Base-by-base conservation (phyloP, 2,888 invertebrate genomes). In the Clunio marinus region DNA sequence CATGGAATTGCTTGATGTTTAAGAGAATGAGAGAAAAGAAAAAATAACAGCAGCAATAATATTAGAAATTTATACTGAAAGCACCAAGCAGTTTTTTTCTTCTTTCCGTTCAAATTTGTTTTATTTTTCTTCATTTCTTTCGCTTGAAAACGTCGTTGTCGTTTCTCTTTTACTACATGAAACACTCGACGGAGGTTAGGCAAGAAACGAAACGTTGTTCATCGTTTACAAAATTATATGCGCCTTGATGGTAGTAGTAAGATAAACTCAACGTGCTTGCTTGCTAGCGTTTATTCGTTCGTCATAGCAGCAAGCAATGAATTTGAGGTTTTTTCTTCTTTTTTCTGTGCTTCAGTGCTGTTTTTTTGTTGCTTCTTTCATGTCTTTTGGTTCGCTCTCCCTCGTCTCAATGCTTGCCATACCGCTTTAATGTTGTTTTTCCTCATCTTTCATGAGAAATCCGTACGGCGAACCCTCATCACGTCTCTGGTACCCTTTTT, bases 401-500 rank as follows among this genome's bases (percentile, higher is more conserved):
- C 63, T 63, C 41, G 63, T 37, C 35, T 60, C 37, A 37, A 20
- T 37, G 60, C 28, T 2, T 37, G 60, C 41, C 20, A 4, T 32
- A 17, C n/a, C n/a, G n/a, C n/a, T n/a, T n/a, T n/a, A n/a, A 59
- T 59, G 20, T 59, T 59, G 2, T 41, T 55, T n/a, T 55, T 58
- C 58, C 41, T 62, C 22, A 22, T n/a, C n/a, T 62, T 62, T 17
- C 62, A 24, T 20, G 20, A 28, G 32, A 59, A 59, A 62, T 62
- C 35, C 62, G 41, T 62, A 45, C 55, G 55, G 32, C 32, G 55
- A 66, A 66, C 66, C 66, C 66, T 66, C 66, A 66, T 66, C 66
- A 66, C 66, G 66, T 66, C 66, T 66, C 66, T 66, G 66, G 66
- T 66, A 66, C 66, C 62, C 66, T 66, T 66, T 66, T 66, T 66